These are phyloP conservation scores for Lypha dubia DNA, from an alignment of 2,888 invertebrate genomes.

Conservation along the genomic window DNA sequence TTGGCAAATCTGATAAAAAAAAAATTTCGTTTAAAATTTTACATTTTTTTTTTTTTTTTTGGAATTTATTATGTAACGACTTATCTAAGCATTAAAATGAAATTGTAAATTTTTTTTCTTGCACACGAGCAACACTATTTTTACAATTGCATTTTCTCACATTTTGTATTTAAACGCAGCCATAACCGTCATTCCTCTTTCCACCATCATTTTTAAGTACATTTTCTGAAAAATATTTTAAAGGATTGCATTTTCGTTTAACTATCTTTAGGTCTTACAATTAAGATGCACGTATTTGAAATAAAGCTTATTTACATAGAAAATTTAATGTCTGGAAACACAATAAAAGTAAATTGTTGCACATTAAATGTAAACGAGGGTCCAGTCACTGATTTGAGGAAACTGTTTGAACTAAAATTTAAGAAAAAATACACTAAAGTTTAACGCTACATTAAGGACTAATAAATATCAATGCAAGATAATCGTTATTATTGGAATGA, in stretches of 20 bases:
- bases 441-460: too few species aligned
- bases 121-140: not conserved
- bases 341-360: constrained; percentile 44
- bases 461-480: too few species aligned
- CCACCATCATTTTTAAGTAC: not conserved
- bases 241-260: constrained; percentile 1
- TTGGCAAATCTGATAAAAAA: too few species aligned
- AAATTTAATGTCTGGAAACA: constrained; percentile 46
- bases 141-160: not conserved
- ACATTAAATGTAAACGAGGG: constrained; percentile 40
- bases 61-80: too few species aligned
- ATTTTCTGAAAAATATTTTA: not conserved
- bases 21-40: too few species aligned
- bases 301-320: constrained; percentile 52
- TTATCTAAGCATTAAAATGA: not conserved
- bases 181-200: not conserved
- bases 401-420: too few species aligned
- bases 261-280: constrained; percentile 14
- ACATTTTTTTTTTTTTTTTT: too few species aligned
- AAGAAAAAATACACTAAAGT: too few species aligned
- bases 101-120: not conserved
- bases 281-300: constrained; percentile 22
- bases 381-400: not conserved
- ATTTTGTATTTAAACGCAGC: not conserved
- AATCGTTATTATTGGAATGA: too few species aligned